Evolutionary conservation across 2,797 vertebrate genomes (phyloP), one percentile per base, ranked within the genome.

Genomic region (Pseudotriccus pelzelni): DNA sequence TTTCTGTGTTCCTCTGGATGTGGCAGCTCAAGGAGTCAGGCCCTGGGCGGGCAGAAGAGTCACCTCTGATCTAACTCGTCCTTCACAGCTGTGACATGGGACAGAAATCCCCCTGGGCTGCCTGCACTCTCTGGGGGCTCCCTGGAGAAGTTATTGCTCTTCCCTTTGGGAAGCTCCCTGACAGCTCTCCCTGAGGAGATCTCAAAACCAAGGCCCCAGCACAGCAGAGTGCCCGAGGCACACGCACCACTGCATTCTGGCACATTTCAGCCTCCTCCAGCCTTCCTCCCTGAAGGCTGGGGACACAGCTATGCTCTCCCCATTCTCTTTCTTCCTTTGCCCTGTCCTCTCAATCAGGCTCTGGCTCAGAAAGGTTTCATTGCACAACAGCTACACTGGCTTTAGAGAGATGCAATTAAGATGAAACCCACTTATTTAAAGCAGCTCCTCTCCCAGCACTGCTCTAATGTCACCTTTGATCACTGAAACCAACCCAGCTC

Each of bases 381-480:
- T 34, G 6, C 68, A 84, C 66, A 89, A 85, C 87, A 89, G 78
- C 79, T 77, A 85, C 47, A 30, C 64, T 89, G 85, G 79, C 80
- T 86, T 94, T 95, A 78, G 83, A 88, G 80, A 89, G 85, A 95
- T 85, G 85, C 72, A 93, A 87, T 92, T 95, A 92, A 95, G 94
- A 95, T 92, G 84, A 93, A 94, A 87, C 56, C 59, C 89, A 87
- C 68, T 92, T 88, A 91, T 91, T 96, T 94, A 93, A 96, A 95
- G 94, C 64, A 0, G 66, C 56, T 96, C 21, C 28, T 95, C 81
- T 89, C 70, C 28, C 84, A 80, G 28, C 41, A 68, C 55, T 3
- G 6, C 77, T 89, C 84, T 76, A 78, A 90, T 68, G 66, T 89
- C 87, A 84, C 60, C 89, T 96, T 95, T 96, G 92, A 96, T 96